These are phyloP conservation scores for Blastomussa wellsi DNA, from an alignment of 92 coral and sea anemone genomes.

Conservation along the genomic window DNA sequence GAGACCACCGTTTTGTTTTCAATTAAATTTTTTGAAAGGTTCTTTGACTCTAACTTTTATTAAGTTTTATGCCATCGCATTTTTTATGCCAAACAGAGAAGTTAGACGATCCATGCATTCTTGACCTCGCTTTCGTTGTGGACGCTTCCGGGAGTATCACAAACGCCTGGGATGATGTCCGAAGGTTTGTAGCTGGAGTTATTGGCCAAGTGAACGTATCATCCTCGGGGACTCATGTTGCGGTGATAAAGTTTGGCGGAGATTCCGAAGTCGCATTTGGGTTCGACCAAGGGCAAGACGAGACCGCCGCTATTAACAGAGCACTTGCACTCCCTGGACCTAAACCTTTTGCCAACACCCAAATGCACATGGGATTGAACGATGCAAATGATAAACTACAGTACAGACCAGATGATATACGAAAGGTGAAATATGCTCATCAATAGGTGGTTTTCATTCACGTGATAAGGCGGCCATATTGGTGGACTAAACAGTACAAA, in stretches of 20 bases:
- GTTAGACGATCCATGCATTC: constrained; percentile 29
- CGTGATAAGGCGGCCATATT: too few species aligned
- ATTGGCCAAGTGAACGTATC: constrained; percentile 11
- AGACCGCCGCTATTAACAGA: neutral
- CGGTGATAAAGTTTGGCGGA: constrained; percentile 4
- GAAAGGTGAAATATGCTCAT: constrained; percentile 10
- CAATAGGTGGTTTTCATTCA: too few species aligned
- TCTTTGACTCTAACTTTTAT: too few species aligned
- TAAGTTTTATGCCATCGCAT: neutral
- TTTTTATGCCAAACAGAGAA: neutral
- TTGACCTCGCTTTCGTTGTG: constrained; percentile 23
- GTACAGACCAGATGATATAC: neutral
- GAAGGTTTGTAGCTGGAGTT: constrained; percentile 3
- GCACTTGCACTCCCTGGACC: neutral
- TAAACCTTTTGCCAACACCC: neutral
- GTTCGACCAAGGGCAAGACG: constrained; percentile 17
- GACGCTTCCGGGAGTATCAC: constrained; percentile 35
- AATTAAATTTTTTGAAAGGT: too few species aligned
- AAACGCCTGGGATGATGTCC: neutral
- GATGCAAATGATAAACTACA: constrained; percentile 7
- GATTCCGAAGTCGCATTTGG: neutral
- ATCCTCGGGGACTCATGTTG: constrained; percentile 12
- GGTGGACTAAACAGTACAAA: too few species aligned
- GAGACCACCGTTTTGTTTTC: too few species aligned
- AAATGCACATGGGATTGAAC: constrained; percentile 4